Evolutionary conservation across 2,113 vertebrate species (phyloP).

Genomic region (Ictidomys tridecemlineatus): DNA sequence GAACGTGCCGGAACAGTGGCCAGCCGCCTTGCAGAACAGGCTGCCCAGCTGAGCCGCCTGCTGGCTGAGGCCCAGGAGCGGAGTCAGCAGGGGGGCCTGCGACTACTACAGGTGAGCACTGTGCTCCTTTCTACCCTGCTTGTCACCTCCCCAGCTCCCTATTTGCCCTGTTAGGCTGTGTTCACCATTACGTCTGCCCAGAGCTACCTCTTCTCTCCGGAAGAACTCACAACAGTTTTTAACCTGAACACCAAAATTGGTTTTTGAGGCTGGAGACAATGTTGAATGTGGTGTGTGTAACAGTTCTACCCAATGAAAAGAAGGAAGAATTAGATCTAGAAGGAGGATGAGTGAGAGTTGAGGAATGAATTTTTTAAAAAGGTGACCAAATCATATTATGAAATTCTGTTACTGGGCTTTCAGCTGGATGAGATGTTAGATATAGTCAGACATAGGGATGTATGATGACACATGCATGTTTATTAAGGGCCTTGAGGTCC

Average conservation of each 20-base stretch:
- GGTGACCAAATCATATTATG: not conserved
- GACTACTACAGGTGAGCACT: constrained; percentile 85
- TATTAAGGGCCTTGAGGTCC: not conserved
- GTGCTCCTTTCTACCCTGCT: not conserved
- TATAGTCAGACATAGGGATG: not conserved
- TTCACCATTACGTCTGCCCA: not conserved
- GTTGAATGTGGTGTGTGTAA: not conserved
- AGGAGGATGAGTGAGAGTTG: not conserved
- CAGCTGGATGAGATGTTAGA: not conserved
- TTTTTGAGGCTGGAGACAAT: constrained; percentile 44
- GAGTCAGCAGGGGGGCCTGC: constrained; percentile 85
- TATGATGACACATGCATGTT: not conserved
- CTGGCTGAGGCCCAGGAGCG: constrained; percentile 85
- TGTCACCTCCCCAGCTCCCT: not conserved
- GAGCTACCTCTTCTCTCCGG: constrained; percentile 27
- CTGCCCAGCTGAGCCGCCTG: constrained; percentile 82
- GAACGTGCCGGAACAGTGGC: constrained; percentile 77
- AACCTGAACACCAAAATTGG: not conserved
- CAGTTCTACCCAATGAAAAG: constrained; percentile 12
- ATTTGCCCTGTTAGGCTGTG: not conserved
- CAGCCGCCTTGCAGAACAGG: constrained; percentile 80
- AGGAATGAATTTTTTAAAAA: constrained; percentile 40
- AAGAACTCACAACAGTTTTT: not conserved
- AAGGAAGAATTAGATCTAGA: not conserved
- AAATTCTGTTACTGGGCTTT: not conserved